phyloP scores from a whole-genome alignment of 2,888 invertebrate genomes.

The Protonemura montana region DNA sequence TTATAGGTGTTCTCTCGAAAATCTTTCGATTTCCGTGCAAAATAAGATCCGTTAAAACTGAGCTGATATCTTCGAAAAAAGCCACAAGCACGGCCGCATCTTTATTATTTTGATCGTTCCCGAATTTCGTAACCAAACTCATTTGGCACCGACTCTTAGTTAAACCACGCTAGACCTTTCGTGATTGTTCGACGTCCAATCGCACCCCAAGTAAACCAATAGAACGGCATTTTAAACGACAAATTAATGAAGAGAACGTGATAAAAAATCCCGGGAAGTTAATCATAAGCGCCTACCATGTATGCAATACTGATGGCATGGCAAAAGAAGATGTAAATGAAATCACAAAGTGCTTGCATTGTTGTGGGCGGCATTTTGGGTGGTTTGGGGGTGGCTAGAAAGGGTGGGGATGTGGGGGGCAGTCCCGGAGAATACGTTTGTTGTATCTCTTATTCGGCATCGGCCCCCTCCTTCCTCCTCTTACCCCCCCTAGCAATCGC shows the following conservation, averaged over 20 bases:
- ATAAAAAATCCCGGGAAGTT: neutral
- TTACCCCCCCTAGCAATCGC: neutral
- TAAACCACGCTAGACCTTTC: neutral
- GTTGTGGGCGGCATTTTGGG: neutral
- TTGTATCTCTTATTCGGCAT: constrained; percentile 12
- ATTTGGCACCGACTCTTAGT: neutral
- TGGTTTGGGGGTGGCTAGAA: neutral
- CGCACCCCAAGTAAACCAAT: neutral
- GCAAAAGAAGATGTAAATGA: neutral
- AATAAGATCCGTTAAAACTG: too few species aligned
- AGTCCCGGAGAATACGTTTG: neutral
- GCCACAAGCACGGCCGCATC: too few species aligned
- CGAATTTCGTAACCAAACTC: neutral
- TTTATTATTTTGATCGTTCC: too few species aligned
- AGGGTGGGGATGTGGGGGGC: neutral
- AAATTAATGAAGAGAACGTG: neutral
- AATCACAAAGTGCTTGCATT: neutral
- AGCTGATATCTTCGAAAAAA: too few species aligned
- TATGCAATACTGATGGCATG: neutral
- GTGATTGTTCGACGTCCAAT: neutral
- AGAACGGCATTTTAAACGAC: neutral
- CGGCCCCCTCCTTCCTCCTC: neutral
- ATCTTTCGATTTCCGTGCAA: too few species aligned
- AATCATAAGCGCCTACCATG: neutral
- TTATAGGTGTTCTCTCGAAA: too few species aligned